Evolutionary conservation across 2,113 vertebrate species (phyloP).

Genomic region (Myxocyprinus asiaticus): DNA sequence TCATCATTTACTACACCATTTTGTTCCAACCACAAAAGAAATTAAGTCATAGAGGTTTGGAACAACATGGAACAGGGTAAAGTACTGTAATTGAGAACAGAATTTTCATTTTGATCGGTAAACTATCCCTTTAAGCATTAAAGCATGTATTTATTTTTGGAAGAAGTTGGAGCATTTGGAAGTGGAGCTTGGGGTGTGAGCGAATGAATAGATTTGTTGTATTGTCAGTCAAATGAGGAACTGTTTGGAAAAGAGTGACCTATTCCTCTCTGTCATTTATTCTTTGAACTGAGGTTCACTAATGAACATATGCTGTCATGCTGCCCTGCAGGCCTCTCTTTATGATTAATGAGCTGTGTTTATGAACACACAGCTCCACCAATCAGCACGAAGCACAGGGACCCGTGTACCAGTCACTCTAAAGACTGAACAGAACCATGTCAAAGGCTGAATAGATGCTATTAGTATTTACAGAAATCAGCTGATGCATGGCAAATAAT

Average conservation of each 20-base stretch:
- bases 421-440: conserved; percentile 10
- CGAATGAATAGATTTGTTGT: not conserved
- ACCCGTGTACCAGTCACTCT: conserved; percentile 1
- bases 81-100: too few species aligned
- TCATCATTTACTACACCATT: too few species aligned
- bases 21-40: too few species aligned
- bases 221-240: not conserved
- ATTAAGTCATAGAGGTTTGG: too few species aligned
- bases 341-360: conserved; percentile 49
- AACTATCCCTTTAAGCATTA: not conserved
- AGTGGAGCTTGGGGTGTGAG: not conserved
- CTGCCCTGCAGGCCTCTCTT: conserved; percentile 36
- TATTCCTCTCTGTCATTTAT: not conserved
- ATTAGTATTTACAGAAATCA: not conserved
- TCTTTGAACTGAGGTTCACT: conserved; percentile 1
- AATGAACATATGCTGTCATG: conserved; percentile 41
- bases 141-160: too few species aligned
- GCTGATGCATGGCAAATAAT: too few species aligned
- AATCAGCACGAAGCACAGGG: not conserved
- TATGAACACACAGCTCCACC: conserved; percentile 15
- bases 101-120: too few species aligned
- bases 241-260: conserved; percentile 22
- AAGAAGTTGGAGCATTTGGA: not conserved
- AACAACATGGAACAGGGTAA: too few species aligned
- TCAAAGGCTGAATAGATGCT: conserved; percentile 1